Evolutionary conservation across 92 coral and sea anemone genomes (phyloP), one percentile per base, ranked within the genome.

Genomic region (Metridium senile): DNA sequence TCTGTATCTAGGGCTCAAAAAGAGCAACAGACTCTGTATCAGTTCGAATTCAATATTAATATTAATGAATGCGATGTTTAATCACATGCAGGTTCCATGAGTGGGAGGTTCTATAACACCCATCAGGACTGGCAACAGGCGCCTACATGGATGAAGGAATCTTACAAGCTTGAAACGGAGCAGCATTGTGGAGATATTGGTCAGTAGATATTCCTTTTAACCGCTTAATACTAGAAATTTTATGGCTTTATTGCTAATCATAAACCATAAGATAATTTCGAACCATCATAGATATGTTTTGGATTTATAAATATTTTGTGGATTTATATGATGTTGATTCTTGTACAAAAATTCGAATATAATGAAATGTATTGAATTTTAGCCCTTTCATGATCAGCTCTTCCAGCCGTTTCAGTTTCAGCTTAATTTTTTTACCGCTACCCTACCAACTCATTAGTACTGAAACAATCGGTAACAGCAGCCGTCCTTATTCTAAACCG

Each of bases 91-190:
- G 59, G 59, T 54, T 9, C 23, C 3, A 3, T 54, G 80, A 78
- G 51, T 54, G 59, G 59, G 3, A 74, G 75, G 58, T 81, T 74
- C 58, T 81, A 74, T 66, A 81, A 81, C 70, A 0, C 67, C 0
- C 86, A 81, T 62, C 74, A 81, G 39, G 86, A 63, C 35, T 81
- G 86, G 86, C 18, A 30, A 47, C 29, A 81, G 32, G 81, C 81
- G 22, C 81, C 86, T 16, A 66, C 28, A 0, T 81, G 86, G 86
- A 72, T 74, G 61, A 81, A 81, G 27, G 22, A 63, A 65, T 72
- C 58, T 29, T 81, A 81, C 74, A 74, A 74, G 56, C 0, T 73
- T 9, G 86, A 74, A 39, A 74, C 52, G 18, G 54, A 81, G 26
- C 73, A 73, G 18, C 74, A 62, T 46, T 72, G 81, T 26, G 86